phyloP scores from a whole-genome alignment of 2,888 invertebrate genomes.

The Proisotoma minuta region DNA sequence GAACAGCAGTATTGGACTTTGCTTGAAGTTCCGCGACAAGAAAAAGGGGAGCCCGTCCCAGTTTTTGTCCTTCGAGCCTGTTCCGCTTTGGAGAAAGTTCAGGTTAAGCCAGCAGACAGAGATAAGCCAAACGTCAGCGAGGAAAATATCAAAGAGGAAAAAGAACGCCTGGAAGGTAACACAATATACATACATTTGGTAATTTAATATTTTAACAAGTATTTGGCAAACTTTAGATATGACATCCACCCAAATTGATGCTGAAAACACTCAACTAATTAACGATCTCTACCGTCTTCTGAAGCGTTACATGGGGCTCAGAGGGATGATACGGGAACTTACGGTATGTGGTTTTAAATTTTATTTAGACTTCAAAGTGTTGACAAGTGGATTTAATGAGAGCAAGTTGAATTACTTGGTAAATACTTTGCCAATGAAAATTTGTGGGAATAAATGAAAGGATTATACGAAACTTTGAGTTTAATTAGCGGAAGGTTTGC shows the following conservation, averaged over 20 bases:
- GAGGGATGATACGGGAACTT: slow-evolving; percentile 79
- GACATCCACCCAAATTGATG: slow-evolving; percentile 85
- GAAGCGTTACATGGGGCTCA: slow-evolving; percentile 84
- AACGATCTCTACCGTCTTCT: slow-evolving; percentile 86
- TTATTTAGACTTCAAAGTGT: too few species aligned
- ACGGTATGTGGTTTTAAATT: slow-evolving; percentile 73
- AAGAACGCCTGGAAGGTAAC: slow-evolving; percentile 80
- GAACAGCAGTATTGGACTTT: slow-evolving; percentile 92
- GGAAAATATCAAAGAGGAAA: slow-evolving; percentile 73
- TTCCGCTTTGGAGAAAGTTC: slow-evolving; percentile 85
- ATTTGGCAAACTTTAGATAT: slow-evolving; percentile 60
- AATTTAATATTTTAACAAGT: not conserved
- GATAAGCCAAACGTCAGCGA: slow-evolving; percentile 80
- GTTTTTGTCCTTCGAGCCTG: slow-evolving; percentile 86
- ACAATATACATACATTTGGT: not conserved
- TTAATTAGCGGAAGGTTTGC: too few species aligned
- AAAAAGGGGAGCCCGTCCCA: slow-evolving; percentile 88
- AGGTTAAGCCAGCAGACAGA: slow-evolving; percentile 75
- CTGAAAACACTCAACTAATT: slow-evolving; percentile 89
- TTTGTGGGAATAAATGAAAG: too few species aligned
- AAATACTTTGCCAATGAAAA: too few species aligned
- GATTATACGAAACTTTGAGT: too few species aligned
- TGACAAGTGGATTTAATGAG: too few species aligned
- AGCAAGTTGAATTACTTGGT: too few species aligned
- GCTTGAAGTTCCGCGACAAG: slow-evolving; percentile 87